Evolutionary conservation across 2,888 invertebrate genomes (phyloP), one percentile per base, ranked within the genome.

Genomic region (Papilio gigon): DNA sequence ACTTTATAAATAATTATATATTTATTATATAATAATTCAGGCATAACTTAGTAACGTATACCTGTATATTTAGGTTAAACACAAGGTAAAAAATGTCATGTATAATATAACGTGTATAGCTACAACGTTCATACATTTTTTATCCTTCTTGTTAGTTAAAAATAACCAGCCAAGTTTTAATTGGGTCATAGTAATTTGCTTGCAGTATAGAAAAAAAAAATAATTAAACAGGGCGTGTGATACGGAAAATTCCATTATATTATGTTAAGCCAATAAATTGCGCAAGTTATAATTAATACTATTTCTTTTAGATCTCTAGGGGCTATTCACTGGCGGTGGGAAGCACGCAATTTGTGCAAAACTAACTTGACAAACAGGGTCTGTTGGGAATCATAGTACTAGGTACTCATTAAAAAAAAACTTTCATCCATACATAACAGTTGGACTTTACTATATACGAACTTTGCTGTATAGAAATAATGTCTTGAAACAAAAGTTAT

Each of bases 311-410:
- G 20, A 14, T 20, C 65, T 27, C 17, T 14, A 14, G 65, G 65
- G 65, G 40, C 14, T 27, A 56, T 56, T 56, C 53, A 56, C 30
- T 27, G 53, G 30, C 30, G 17, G 42, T 56, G 30, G 56, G 40
- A 56, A 17, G 40, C 65, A 56, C 65, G 56, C 56, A 65, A 65
- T 40, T 65, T 65, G 40, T 37, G 65, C 17, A 53, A 65, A 64
- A 25, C 37, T 64, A 64, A 53, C 37, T 64, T 56, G n/a, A 64
- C 37, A 64, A 27, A 53, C 37, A 27, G 9, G 9, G 14, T 56
- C 65, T 56, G 12, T 4, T 12, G 56, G 40, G 65, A 56, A 11
- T 17, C 53, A 33, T 56, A 22, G 25, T 47, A 56, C 20, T 40
- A 56, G 40, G 56, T 27, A 42, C 50, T 8, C 30, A 30, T 56